A percentile compares a stretch with the other conserved stretches of the same genome.
Conservation (phyloP, 2,113 vertebrate species). For the Vulpes vulpes region DNA sequence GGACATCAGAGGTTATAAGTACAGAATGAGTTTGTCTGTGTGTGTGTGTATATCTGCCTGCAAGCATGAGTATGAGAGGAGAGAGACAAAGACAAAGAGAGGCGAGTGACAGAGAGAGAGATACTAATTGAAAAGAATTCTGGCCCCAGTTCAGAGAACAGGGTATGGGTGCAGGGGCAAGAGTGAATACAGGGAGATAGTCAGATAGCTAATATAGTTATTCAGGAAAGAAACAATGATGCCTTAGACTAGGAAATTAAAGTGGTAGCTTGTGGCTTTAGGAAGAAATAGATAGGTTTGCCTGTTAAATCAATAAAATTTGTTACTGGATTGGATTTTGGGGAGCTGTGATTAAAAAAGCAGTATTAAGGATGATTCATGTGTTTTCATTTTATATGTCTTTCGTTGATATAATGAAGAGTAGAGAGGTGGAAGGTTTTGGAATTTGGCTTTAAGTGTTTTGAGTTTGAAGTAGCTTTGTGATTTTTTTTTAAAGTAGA, state of each 20-base stretch:
- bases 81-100: background rate
- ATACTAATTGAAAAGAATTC: background rate
- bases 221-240: background rate
- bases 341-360: background rate
- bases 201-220: background rate
- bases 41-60: background rate
- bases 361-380: background rate
- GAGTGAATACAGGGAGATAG: background rate
- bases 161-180: background rate
- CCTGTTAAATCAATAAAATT: background rate
- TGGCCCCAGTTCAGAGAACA: background rate
- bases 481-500: slow-evolving; percentile 34
- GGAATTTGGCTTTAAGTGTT: slow-evolving; percentile 2
- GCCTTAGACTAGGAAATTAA: background rate
- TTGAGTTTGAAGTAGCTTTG: background rate
- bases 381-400: background rate
- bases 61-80: background rate
- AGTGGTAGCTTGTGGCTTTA: background rate
- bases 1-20: background rate
- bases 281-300: background rate
- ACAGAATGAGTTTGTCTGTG: background rate
- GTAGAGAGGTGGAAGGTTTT: background rate
- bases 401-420: background rate
- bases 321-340: background rate
- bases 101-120: background rate